phyloP scores from a whole-genome alignment of 2,113 vertebrate species.

The Chionodraco myersi region DNA sequence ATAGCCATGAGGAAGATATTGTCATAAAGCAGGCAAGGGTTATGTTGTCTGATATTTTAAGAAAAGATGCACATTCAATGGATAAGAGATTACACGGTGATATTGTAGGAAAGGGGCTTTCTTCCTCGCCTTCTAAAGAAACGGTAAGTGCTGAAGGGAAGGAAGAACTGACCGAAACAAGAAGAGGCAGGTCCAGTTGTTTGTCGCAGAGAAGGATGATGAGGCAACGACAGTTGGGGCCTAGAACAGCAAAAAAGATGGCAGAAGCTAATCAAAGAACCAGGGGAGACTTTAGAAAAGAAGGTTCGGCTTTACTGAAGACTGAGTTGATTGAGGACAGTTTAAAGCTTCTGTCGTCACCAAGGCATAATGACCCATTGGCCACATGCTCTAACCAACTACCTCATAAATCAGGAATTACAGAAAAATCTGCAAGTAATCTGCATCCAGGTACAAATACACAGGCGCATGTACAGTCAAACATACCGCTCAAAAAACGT shows the following conservation, averaged over 20 bases:
- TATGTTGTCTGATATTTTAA: conserved; percentile 80
- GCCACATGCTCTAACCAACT: conserved; percentile 52
- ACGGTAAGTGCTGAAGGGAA: conserved; percentile 17
- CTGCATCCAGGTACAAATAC: conserved; percentile 58
- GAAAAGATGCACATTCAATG: conserved; percentile 57
- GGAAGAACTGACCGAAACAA: conserved; percentile 28
- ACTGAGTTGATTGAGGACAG: conserved; percentile 14
- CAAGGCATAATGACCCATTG: conserved; percentile 19
- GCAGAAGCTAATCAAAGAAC: conserved; percentile 29
- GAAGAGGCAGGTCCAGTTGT: conserved; percentile 22
- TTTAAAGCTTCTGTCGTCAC: conserved; percentile 18
- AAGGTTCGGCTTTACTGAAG: not conserved
- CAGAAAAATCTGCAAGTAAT: conserved; percentile 35
- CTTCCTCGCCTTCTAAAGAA: conserved; percentile 28
- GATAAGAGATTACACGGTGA: conserved; percentile 31
- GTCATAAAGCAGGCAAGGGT: conserved; percentile 80
- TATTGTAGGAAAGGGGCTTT: conserved; percentile 14
- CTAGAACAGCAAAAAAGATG: conserved; percentile 54
- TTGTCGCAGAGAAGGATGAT: conserved; percentile 20
- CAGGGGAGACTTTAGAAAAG: conserved; percentile 24
- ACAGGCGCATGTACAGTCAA: conserved; percentile 77
- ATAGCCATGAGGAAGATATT: conserved; percentile 53
- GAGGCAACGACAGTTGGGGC: conserved; percentile 36
- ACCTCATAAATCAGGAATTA: conserved; percentile 60
- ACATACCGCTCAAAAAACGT: conserved; percentile 86